Evolutionary conservation across 2,888 invertebrate species (phyloP).

Genomic region (Magallana nippona): DNA sequence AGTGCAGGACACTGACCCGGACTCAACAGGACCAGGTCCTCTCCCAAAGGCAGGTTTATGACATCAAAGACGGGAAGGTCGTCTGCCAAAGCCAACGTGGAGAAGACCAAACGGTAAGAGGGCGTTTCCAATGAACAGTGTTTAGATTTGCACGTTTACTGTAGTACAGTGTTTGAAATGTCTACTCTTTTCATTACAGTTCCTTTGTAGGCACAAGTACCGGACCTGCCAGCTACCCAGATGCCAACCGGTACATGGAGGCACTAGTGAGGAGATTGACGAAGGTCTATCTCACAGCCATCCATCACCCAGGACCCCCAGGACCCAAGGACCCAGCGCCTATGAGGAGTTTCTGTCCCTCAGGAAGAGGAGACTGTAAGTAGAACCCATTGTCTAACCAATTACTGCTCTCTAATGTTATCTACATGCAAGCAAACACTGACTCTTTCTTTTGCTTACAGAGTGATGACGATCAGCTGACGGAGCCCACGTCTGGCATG

Average conservation of each 20-base stretch:
- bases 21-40: conserved; percentile 27
- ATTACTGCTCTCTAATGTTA: too few species aligned
- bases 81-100: not conserved
- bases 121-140: not conserved
- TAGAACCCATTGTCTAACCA: too few species aligned
- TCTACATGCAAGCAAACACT: too few species aligned
- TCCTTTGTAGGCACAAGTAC: conserved; percentile 43
- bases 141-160: not conserved
- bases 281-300: not conserved
- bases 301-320: too few species aligned
- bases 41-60: conserved; percentile 38
- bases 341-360: too few species aligned
- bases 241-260: conserved; percentile 47
- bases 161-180: not conserved
- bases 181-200: not conserved
- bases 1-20: not conserved
- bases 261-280: conserved; percentile 33
- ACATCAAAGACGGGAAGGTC: not conserved
- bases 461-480: not conserved
- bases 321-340: too few species aligned
- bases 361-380: too few species aligned
- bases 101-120: conserved; percentile 16
- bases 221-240: conserved; percentile 38
- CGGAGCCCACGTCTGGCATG: not conserved
- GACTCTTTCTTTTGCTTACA: not conserved